Conservation (phyloP, 2,888 invertebrate genomes). For the Gandaritis pyraliata region DNA sequence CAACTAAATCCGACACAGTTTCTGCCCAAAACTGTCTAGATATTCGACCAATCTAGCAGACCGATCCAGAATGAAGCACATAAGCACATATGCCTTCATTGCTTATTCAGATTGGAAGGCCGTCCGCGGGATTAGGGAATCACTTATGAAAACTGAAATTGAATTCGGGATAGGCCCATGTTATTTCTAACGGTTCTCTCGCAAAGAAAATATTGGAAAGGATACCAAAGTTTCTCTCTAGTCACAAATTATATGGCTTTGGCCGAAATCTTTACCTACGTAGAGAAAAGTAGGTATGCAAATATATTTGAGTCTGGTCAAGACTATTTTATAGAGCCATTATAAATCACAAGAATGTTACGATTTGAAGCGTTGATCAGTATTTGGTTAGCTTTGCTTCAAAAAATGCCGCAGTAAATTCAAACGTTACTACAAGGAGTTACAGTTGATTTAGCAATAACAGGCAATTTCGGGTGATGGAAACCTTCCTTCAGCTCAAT, state of each 20-base stretch:
- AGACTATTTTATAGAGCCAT: too few relatives aligned
- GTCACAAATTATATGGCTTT: not conserved
- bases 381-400: too few relatives aligned
- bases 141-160: conserved; percentile 59
- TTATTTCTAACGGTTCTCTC: conserved; percentile 39
- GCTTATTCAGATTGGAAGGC: conserved; percentile 56
- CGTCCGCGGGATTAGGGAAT: conserved; percentile 46
- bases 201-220: conserved; percentile 5
- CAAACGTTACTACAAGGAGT: not conserved
- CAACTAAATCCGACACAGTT: too few relatives aligned
- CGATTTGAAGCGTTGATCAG: too few relatives aligned
- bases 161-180: conserved; percentile 45
- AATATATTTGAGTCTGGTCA: too few relatives aligned
- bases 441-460: conserved; percentile 1
- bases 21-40: not conserved
- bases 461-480: not conserved
- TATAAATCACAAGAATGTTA: too few relatives aligned
- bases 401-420: too few relatives aligned
- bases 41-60: conserved; percentile 3
- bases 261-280: too few relatives aligned
- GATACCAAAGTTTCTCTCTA: conserved; percentile 5
- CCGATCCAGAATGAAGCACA: conserved; percentile 13
- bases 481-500: conserved; percentile 4
- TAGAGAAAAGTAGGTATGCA: too few relatives aligned
- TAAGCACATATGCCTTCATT: conserved; percentile 33